phyloP scores from a whole-genome alignment of 1,140 invertebrate species.

The Trachelipus rathkii region DNA sequence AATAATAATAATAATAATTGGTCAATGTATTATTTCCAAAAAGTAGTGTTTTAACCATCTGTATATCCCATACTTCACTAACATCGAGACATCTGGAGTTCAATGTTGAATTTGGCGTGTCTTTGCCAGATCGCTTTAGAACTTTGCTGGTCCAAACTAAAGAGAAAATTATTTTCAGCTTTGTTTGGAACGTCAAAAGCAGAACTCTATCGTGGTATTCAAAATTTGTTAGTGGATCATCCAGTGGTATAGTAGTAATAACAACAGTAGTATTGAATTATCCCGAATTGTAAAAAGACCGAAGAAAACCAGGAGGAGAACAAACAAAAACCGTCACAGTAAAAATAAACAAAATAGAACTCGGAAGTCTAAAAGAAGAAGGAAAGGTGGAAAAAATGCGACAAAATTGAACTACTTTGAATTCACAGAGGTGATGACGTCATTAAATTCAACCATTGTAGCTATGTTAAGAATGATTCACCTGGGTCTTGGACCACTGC shows the following conservation, averaged over 20 bases:
- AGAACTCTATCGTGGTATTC: too few species aligned
- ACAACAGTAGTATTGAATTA: too few species aligned
- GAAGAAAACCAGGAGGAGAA: slow-evolving; percentile 4
- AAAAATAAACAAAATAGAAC: not conserved
- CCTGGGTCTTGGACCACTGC: too few species aligned
- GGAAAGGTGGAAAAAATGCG: not conserved
- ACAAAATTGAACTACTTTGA: too few species aligned
- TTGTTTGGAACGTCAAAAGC: too few species aligned
- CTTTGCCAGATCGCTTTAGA: slow-evolving; percentile 73
- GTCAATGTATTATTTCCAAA: too few species aligned
- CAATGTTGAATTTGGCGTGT: slow-evolving; percentile 74
- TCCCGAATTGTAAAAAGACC: not conserved
- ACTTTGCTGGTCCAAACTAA: slow-evolving; percentile 73
- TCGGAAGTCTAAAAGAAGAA: not conserved
- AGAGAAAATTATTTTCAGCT: not conserved
- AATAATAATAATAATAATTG: not conserved
- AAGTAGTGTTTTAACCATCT: slow-evolving; percentile 86
- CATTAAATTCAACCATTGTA: too few species aligned
- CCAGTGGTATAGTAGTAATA: too few species aligned
- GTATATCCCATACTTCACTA: slow-evolving; percentile 82
- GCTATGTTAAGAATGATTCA: too few species aligned
- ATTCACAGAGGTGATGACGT: too few species aligned
- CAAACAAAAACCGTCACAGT: not conserved
- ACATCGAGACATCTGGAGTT: slow-evolving; percentile 83
- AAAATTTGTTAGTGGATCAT: too few species aligned